These are phyloP conservation scores for Neoseiulus cucumeris DNA, from an alignment of 1,140 invertebrate species.

Conservation along the genomic window DNA sequence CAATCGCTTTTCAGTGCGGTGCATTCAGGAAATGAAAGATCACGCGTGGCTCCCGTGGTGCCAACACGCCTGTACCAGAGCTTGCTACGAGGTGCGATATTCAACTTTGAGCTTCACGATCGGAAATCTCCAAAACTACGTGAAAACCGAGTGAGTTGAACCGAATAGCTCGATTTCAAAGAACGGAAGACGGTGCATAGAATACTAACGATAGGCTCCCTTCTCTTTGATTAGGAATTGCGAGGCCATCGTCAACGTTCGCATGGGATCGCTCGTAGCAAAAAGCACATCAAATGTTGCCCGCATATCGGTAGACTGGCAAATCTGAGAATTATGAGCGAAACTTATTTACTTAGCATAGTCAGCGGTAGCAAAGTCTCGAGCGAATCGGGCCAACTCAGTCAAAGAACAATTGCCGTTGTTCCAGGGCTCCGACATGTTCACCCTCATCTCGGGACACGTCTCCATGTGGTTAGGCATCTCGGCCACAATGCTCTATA, in stretches of 20 bases:
- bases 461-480: neutral
- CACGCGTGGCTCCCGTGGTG: neutral
- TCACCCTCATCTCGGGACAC: neutral
- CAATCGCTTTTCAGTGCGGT: neutral
- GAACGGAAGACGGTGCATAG: no score
- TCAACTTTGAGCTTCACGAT: neutral
- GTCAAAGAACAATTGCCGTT: neutral
- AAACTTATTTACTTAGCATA: no score
- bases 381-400: no score
- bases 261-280: neutral
- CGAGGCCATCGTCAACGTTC: neutral
- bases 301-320: neutral
- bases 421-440: neutral
- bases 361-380: no score
- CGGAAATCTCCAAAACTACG: neutral
- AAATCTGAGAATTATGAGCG: neutral
- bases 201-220: no score
- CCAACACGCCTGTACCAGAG: neutral
- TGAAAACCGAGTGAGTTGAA: neutral
- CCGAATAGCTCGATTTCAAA: no score
- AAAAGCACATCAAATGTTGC: neutral
- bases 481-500: neutral
- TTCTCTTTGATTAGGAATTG: neutral
- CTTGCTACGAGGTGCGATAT: conserved; percentile 3
- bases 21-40: conserved; percentile 1